These are phyloP conservation scores for Phenganax stokvisi DNA, from an alignment of 92 coral and sea anemone species.

Conservation along the genomic window DNA sequence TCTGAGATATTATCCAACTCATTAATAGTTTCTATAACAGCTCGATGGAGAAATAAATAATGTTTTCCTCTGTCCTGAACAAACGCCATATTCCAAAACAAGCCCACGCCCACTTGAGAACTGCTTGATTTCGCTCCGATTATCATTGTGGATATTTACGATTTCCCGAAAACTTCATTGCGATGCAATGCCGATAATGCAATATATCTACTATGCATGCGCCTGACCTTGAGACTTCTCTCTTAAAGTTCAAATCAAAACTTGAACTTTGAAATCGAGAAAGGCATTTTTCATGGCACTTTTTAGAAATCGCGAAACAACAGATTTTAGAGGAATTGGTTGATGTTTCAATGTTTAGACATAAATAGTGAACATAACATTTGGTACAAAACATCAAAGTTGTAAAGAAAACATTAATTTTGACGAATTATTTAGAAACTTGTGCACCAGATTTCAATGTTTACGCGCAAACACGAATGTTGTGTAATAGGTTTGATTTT, in stretches of 20 bases:
- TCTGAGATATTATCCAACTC: slow-evolving; percentile 54
- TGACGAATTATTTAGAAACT: no score
- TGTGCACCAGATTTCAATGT: no score
- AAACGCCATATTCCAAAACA: background rate
- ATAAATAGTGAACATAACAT: background rate
- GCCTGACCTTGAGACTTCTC: slow-evolving; percentile 16
- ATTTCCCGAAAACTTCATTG: no score
- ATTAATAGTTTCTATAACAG: slow-evolving; percentile 55
- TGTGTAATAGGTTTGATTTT: no score
- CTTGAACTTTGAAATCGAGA: slow-evolving; percentile 21
- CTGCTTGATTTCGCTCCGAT: background rate
- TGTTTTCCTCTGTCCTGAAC: slow-evolving; percentile 42
- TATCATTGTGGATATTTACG: no score
- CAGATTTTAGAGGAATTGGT: no score
- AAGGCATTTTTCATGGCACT: background rate
- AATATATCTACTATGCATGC: slow-evolving; percentile 44
- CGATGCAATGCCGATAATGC: background rate
- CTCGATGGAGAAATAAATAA: slow-evolving; percentile 54
- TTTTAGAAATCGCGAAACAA: no score
- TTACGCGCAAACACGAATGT: no score
- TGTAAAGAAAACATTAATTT: background rate
- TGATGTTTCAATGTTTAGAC: background rate
- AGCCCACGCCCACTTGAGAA: background rate
- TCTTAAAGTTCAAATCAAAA: slow-evolving; percentile 29
- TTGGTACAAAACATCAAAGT: background rate